Base-by-base conservation (phyloP, 2,113 vertebrate genomes). In the Ceratotherium simum region DNA sequence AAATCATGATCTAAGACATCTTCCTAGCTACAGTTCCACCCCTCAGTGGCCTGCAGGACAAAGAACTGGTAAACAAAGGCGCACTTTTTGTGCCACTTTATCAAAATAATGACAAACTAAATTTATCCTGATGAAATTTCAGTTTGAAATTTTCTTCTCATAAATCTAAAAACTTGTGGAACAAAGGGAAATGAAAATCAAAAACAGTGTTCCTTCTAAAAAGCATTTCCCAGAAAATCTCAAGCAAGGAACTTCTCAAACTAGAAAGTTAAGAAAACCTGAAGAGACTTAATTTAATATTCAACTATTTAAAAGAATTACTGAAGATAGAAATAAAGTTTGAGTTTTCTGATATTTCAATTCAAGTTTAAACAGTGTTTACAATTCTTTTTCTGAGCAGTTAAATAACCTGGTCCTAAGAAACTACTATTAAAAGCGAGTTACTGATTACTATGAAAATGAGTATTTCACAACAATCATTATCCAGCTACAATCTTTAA, bases 381-480 rank as follows among this genome's bases (percentile, higher is more conserved):
- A 85, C 9, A 56, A n/a, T 81, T 72, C 31, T 39, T 89, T 85
- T 80, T 36, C 62, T 69, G 20, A 73, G 36, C 14, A 91, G 9
- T 89, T 89, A 88, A 96, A 67, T 75, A 93, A 65, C 6, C 29
- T 81, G 65, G 56, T 94, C 96, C 67, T 79, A 96, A 48, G 29
- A 97, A 97, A 84, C 39, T 60, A 82, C 46, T 67, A 79, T 23
- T 60, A 62, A 94, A 93, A 95, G 20, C 39, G 90, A 97, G 88
- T 96, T 96, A 98, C 97, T 92, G 33, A 90, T 93, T 94, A 84
- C 46, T 75, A 70, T 89, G 64, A 90, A 97, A 95, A 90, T 72
- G 20, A 90, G 33, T 25, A 91, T 86, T 96, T 80, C 36, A 94
- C 36, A 93, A 79, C 39, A 84, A 81, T 84, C 87, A 88, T 56